phyloP scores from a whole-genome alignment of 2,797 vertebrate genomes.

The Ispidina picta region DNA sequence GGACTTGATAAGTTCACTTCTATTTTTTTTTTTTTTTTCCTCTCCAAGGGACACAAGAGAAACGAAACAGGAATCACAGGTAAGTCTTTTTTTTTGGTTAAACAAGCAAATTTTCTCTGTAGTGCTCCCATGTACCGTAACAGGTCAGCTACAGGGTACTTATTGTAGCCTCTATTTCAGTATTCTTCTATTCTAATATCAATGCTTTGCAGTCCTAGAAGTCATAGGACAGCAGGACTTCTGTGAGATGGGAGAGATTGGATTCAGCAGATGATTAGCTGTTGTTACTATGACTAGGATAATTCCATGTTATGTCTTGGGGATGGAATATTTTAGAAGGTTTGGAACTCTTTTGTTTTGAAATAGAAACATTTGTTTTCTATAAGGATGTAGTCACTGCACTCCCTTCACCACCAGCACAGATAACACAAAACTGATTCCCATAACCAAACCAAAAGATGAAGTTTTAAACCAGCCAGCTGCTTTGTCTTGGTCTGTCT shows the following conservation, averaged over 20 bases:
- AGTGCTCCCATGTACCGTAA: not conserved
- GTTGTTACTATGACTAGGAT: not conserved
- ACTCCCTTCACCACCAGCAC: not conserved
- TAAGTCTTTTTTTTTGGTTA: not conserved
- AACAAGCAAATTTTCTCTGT: not conserved
- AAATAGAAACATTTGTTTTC: not conserved
- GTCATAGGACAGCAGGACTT: not conserved
- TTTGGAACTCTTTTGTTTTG: not conserved
- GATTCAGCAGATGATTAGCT: not conserved
- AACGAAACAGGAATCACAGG: not conserved
- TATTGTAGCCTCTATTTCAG: not conserved
- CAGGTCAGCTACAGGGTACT: not conserved
- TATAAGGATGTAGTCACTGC: not conserved
- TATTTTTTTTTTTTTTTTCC: not conserved
- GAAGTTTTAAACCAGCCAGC: not conserved
- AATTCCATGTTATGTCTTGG: not conserved
- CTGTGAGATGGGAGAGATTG: not conserved
- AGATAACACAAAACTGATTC: not conserved
- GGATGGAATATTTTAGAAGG: not conserved
- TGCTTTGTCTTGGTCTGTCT: not conserved
- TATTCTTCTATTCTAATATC: not conserved
- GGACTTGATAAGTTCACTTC: not conserved
- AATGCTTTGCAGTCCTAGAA: not conserved
- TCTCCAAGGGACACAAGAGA: not conserved
- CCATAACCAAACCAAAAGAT: not conserved